phyloP scores from a whole-genome alignment of 2,797 vertebrate species.

The Liasis olivaceus region DNA sequence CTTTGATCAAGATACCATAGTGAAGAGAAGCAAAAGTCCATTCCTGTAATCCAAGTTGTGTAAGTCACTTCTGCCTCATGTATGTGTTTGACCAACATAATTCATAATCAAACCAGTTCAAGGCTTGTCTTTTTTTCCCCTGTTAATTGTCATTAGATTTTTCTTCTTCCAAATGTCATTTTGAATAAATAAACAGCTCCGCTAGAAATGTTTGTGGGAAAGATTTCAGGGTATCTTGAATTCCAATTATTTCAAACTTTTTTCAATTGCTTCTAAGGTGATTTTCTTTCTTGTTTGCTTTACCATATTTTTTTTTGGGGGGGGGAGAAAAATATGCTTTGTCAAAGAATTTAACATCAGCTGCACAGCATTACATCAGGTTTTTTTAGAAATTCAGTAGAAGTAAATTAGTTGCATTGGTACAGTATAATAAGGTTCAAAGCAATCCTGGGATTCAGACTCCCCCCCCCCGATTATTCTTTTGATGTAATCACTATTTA shows the following conservation, averaged over 20 bases:
- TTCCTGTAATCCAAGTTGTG: neutral
- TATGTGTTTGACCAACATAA: neutral
- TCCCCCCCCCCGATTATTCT: constrained; percentile 45
- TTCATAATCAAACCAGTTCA: neutral
- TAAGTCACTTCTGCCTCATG: neutral
- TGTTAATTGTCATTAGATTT: constrained; percentile 45
- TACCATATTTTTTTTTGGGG: constrained; percentile 38
- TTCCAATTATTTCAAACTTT: neutral
- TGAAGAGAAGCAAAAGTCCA: neutral
- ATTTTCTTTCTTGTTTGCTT: constrained; percentile 15
- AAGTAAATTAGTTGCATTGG: constrained; percentile 54
- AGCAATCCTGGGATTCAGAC: constrained; percentile 48
- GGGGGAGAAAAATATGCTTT: constrained; percentile 18
- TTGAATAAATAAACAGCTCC: constrained; percentile 50
- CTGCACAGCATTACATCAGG: constrained; percentile 36
- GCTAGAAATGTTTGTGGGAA: constrained; percentile 42
- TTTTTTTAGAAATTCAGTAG: constrained; percentile 50
- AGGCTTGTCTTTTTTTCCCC: neutral
- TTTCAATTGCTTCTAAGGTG: constrained; percentile 33
- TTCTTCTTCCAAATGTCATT: constrained; percentile 30
- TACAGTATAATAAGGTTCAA: constrained; percentile 39
- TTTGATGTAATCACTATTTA: constrained; percentile 54
- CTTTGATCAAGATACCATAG: neutral
- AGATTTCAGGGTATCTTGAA: constrained; percentile 8
- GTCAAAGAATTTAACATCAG: constrained; percentile 44